Percentiles rank a stretch among this genome's conserved stretches.
Conservation (phyloP, 1,140 invertebrate species). For the Proales similis region DNA sequence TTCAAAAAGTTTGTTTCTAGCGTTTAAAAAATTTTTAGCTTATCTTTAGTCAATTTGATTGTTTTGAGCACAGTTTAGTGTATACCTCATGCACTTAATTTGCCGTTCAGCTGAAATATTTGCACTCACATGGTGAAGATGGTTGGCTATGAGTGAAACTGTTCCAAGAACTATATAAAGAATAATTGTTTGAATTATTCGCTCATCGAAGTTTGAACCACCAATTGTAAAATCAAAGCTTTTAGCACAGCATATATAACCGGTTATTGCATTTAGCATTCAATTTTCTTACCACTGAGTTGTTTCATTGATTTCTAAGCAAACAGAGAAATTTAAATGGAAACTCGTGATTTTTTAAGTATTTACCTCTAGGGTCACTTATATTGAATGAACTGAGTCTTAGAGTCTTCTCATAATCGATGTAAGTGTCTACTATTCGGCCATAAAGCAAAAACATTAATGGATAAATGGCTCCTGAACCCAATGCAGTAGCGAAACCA, state of each 20-base stretch:
- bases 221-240: too few species aligned
- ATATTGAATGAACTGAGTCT: too few species aligned
- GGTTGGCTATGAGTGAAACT: slow-evolving; percentile 2
- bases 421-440: slow-evolving; percentile 2
- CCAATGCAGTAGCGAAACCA: background rate
- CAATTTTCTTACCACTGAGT: too few species aligned
- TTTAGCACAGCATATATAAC: too few species aligned
- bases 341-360: too few species aligned
- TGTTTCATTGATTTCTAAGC: too few species aligned
- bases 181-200: slow-evolving; percentile 20
- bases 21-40: too few species aligned
- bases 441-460: slow-evolving; percentile 30
- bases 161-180: slow-evolving; percentile 29
- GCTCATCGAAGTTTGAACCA: slow-evolving; percentile 7
- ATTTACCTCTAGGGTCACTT: too few species aligned
- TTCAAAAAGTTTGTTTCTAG: slow-evolving; percentile 35
- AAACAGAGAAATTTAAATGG: too few species aligned
- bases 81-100: slow-evolving; percentile 24
- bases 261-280: too few species aligned
- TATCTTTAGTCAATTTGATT: too few species aligned
- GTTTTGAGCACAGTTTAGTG: too few species aligned
- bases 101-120: slow-evolving; percentile 31
- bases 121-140: slow-evolving; percentile 29
- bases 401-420: slow-evolving; percentile 23
- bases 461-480: slow-evolving; percentile 15